Evolutionary conservation across 2,113 vertebrate species (phyloP).

Genomic region (Macquaria ambigua): DNA sequence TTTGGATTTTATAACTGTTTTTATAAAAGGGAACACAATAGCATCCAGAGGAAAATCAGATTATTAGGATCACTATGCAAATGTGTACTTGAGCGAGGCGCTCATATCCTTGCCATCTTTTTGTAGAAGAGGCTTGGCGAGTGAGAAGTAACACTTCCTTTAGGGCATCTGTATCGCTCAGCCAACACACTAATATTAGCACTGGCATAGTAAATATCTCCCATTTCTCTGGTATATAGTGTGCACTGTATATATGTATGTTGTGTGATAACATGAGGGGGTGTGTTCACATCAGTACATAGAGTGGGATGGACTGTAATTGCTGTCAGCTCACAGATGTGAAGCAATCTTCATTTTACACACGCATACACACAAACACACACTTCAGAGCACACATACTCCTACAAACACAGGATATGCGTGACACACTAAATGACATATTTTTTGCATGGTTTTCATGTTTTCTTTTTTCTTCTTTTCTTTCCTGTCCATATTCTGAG

Average conservation of each 20-base stretch:
- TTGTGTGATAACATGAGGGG: background rate
- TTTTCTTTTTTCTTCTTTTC: background rate
- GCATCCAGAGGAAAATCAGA: slow-evolving; percentile 78
- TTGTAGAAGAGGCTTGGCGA: slow-evolving; percentile 52
- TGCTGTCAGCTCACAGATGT: slow-evolving; percentile 13
- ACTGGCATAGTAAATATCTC: slow-evolving; percentile 37
- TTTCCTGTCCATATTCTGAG: background rate
- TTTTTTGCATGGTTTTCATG: background rate
- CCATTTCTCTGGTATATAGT: slow-evolving; percentile 1
- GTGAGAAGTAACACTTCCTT: slow-evolving; percentile 62
- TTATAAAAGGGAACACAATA: slow-evolving; percentile 75
- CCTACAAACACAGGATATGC: background rate
- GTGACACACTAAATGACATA: background rate
- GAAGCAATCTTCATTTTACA: background rate
- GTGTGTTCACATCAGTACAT: slow-evolving; percentile 7
- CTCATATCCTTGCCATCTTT: slow-evolving; percentile 63
- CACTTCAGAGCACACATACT: background rate
- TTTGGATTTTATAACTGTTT: slow-evolving; percentile 65
- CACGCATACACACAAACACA: background rate
- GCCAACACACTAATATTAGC: slow-evolving; percentile 57
- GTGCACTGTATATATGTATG: background rate
- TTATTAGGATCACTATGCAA: slow-evolving; percentile 79
- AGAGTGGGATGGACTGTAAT: slow-evolving; percentile 21
- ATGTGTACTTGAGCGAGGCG: slow-evolving; percentile 59
- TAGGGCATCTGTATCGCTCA: slow-evolving; percentile 61